phyloP scores from a whole-genome alignment of 2,797 vertebrate genomes.

The Mionectes olivaceus region DNA sequence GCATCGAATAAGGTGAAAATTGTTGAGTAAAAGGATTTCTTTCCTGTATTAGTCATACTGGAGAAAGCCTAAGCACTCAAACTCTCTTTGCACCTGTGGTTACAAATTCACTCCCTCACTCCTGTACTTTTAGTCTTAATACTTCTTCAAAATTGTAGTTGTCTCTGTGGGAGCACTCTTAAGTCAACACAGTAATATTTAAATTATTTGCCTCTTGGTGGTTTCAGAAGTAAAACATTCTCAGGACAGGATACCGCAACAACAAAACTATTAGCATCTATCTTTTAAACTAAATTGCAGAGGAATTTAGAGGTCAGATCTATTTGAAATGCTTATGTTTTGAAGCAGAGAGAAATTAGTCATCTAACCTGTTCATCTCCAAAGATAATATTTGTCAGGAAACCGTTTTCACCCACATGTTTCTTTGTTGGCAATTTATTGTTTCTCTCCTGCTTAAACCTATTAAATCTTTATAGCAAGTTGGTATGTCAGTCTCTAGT shows the following conservation, averaged over 20 bases:
- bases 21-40: background rate
- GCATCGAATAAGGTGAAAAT: background rate
- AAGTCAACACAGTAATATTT: background rate
- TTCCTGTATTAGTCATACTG: background rate
- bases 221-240: slow-evolving; percentile 3
- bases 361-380: slow-evolving; percentile 55
- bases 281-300: slow-evolving; percentile 30
- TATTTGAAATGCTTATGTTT: slow-evolving; percentile 43
- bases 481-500: slow-evolving; percentile 12
- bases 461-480: slow-evolving; percentile 1
- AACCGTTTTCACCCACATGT: slow-evolving; percentile 58
- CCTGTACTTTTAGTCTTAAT: background rate
- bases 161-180: background rate
- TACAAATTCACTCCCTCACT: background rate
- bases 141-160: background rate
- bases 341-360: slow-evolving; percentile 64
- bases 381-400: slow-evolving; percentile 62
- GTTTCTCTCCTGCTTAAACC: slow-evolving; percentile 23
- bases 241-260: background rate
- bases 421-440: slow-evolving; percentile 46
- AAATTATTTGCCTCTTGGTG: background rate
- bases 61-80: background rate
- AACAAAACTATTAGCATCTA: background rate
- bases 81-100: background rate
- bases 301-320: slow-evolving; percentile 15